Evolutionary conservation across 2,797 vertebrate genomes (phyloP), one percentile per base, ranked within the genome.

Genomic region (Rhinoraja longicauda): DNA sequence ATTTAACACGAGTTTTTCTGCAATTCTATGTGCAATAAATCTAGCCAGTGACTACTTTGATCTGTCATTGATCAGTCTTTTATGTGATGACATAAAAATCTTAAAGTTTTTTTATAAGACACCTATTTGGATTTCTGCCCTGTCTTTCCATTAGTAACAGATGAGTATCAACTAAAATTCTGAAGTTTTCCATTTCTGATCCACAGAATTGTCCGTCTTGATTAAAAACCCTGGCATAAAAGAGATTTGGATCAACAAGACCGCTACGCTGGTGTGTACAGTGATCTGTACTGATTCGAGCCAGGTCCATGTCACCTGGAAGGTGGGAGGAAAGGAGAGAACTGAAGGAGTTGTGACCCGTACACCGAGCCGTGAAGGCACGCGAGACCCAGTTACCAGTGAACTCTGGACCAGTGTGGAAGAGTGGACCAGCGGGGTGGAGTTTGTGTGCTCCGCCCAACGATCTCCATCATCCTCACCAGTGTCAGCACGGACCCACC

Each of bases 241-340:
- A 86, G 82, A 86, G 82, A 13, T 62, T n/a, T 86, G 82, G 82
- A 86, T 62, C 53, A 59, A 86, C 82, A 59, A n/a, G 57, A 62
- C 82, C 4, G 53, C 82, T 62, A 86, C 82, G 9, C 26, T 86
- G 82, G 2, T n/a, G 57, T 62, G 57, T 17, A 15, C 82, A 32
- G 82, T 62, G 1, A n/a, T 86, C 29, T 86, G 57, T 86, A n/a
- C 57, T 32, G 57, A 86, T 64, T 82, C 82, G 1, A 32, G 57
- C 57, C 0, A 62, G 12, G 13, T 86, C 29, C 4, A 1, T 0
- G 7, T 86, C 53, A 0, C 57, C 12, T 86, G 57, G 82, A 1
- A 32, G 0, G 57, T 86, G 57, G 32, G 2, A 5, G 4, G 57
- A 13, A 32, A 59, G 53, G 12, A 62, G 26, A 62, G 29, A 86